A percentile compares a stretch with the other conserved stretches of the same genome.
phyloP scores from a whole-genome alignment of 1,140 invertebrate genomes.

The Drepana arcuata region DNA sequence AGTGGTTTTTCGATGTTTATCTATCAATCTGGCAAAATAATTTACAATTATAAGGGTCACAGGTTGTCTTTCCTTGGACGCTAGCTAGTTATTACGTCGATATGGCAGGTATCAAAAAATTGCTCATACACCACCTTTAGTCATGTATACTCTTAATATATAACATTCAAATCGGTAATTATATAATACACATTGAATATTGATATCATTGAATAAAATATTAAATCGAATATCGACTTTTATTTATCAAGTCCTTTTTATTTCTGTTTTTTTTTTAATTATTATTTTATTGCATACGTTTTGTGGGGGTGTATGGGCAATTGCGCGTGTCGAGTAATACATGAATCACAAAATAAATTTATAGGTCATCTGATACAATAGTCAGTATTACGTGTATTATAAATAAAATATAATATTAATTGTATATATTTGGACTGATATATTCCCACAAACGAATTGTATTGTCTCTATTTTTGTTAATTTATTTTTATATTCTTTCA shows the following conservation, averaged over 20 bases:
- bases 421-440: constrained; percentile 33
- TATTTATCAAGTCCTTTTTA: constrained; percentile 57
- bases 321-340: constrained; percentile 12
- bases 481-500: constrained; percentile 22
- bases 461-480: constrained; percentile 25
- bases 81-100: too few species aligned
- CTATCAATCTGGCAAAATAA: too few species aligned
- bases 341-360: too few species aligned
- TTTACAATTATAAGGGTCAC: too few species aligned
- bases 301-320: constrained; percentile 64
- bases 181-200: constrained; percentile 40
- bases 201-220: constrained; percentile 45
- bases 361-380: too few species aligned
- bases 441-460: constrained; percentile 62
- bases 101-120: constrained; percentile 21
- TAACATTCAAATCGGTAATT: constrained; percentile 34
- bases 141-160: constrained; percentile 42
- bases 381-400: too few species aligned
- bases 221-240: constrained; percentile 50
- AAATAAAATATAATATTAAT: too few species aligned
- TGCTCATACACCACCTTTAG: constrained; percentile 67
- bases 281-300: constrained; percentile 40
- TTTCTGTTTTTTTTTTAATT: constrained; percentile 45
- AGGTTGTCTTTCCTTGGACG: too few species aligned
- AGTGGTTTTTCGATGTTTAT: too few species aligned